Base-by-base conservation (phyloP, 2,888 invertebrate genomes). In the Rhagophthalmus giganteus region DNA sequence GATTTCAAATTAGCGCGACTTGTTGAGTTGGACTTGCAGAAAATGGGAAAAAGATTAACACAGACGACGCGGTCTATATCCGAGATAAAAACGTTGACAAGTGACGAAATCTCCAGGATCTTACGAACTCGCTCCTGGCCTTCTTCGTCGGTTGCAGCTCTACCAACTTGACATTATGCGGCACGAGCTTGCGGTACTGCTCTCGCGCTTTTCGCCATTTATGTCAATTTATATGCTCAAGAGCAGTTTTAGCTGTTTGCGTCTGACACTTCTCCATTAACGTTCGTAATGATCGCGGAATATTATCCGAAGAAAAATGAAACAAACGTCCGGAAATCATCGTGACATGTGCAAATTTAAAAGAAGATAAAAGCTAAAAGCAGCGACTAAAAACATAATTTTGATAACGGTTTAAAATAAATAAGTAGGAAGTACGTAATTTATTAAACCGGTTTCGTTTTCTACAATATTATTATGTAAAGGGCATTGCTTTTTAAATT, bases 1-100 rank as follows among this genome's bases (percentile, higher is more conserved):
- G 48, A 40, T 34, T 48, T 48, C 37, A 45, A 54, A 53, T 57
- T 55, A 55, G 46, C 37, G 35, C 30, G 44, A 57, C 57, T 57
- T 57, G 54, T 57, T 57, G 54, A 55, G 38, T 41, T 45, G 42
- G 44, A 47, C 27, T 53, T 46, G 39, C 12, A 37, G 31, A 5
- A 35, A 46, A 26, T 16, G 25, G n/a, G 32, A 39, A 46, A 39
- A 34, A 39, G 26, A 47, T 40, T 47, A 47, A 37, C 45, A 45
- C 20, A 11, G 14, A 25, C n/a, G n/a, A n/a, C 35, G 12, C 14
- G 10, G 35, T 31, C 37, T 35, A 31, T 45, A 45, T 12, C 14
- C 27, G 15, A 13, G 5, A 15, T 16, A 45, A 45, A 45, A 47
- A 47, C 33, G 33, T 39, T 47, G 39, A 47, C 38, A 40, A 48